phyloP scores from a whole-genome alignment of 2,888 invertebrate genomes.

The Congeria kusceri region DNA sequence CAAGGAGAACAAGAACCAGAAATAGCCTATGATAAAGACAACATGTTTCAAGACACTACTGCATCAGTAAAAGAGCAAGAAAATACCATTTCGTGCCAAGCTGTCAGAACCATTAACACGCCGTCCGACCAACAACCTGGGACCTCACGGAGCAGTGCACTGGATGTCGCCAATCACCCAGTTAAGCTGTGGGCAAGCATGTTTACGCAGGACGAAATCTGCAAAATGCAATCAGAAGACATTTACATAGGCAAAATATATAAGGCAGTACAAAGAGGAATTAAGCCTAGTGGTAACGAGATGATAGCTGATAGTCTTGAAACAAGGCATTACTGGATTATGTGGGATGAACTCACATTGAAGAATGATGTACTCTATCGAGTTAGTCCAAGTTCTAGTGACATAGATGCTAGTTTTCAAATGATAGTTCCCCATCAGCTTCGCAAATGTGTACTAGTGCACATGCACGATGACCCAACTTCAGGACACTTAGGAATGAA shows the following conservation, averaged over 20 bases:
- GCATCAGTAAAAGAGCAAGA: neutral
- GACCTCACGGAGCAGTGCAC: too few species aligned
- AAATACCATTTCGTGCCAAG: too few species aligned
- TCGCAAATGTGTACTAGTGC: constrained; percentile 14
- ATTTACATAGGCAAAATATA: neutral
- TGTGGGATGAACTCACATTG: neutral
- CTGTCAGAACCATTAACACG: too few species aligned
- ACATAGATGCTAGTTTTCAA: neutral
- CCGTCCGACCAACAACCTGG: too few species aligned
- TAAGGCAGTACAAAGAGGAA: neutral
- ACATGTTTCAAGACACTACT: neutral
- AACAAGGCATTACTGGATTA: neutral
- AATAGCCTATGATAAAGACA: neutral
- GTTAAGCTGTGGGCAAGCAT: too few species aligned
- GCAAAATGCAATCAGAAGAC: too few species aligned
- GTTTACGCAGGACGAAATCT: too few species aligned
- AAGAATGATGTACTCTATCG: neutral
- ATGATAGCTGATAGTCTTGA: neutral
- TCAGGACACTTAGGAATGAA: constrained; percentile 25
- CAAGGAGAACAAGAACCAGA: neutral
- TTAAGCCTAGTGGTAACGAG: neutral
- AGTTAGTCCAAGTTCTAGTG: neutral
- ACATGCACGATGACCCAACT: constrained; percentile 19
- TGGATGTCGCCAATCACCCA: too few species aligned
- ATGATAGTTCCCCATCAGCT: neutral